phyloP scores from a whole-genome alignment of 2,113 vertebrate genomes.

The Malurus elegans region DNA sequence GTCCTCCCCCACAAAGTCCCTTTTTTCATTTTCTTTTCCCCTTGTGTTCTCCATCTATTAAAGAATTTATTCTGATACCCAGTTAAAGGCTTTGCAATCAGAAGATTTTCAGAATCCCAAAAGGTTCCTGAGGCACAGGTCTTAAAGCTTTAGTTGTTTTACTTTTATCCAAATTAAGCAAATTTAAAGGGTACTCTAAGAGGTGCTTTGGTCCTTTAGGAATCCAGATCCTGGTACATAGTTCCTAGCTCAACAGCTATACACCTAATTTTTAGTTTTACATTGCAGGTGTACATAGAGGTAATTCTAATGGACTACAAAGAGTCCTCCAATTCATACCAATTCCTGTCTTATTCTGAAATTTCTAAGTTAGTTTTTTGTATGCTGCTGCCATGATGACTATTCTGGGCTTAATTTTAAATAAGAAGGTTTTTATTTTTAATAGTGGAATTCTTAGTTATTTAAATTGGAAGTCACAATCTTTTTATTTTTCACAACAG shows the following conservation, averaged over 20 bases:
- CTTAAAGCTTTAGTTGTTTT: background rate
- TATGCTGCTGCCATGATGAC: background rate
- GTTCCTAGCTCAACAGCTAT: background rate
- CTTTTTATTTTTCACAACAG: conserved; percentile 82
- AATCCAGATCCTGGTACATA: background rate
- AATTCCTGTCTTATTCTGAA: background rate
- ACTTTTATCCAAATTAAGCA: background rate
- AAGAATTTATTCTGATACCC: background rate
- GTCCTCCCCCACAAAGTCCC: background rate
- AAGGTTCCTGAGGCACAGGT: rapidly evolving
- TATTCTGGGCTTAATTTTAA: conserved; percentile 38
- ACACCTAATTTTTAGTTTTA: background rate
- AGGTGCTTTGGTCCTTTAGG: background rate
- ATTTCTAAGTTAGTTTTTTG: background rate
- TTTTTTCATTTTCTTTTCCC: background rate
- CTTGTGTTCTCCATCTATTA: background rate
- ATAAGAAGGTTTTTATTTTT: conserved; percentile 63
- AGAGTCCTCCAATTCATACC: background rate
- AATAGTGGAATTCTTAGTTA: conserved; percentile 74
- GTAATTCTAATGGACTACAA: background rate
- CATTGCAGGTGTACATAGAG: background rate
- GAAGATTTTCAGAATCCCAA: background rate
- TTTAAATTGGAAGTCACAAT: conserved; percentile 81
- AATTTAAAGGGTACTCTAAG: background rate
- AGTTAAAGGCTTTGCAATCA: background rate